These are phyloP conservation scores for Tanytarsus gracilentus DNA, from an alignment of 2,888 invertebrate genomes.

Conservation along the genomic window DNA sequence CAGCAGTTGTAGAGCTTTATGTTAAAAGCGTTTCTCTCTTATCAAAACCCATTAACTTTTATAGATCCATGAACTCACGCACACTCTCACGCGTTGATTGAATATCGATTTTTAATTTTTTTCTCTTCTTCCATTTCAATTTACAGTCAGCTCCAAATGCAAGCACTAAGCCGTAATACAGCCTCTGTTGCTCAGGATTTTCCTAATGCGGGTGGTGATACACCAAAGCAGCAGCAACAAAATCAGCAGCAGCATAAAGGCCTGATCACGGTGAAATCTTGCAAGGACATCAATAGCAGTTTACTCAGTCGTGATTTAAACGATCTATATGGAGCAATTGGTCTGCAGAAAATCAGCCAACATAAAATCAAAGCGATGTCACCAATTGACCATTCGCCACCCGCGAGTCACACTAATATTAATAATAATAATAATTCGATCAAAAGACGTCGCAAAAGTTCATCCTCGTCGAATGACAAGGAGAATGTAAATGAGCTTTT, in stretches of 20 bases:
- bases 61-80: constrained; percentile 29
- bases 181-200: constrained; percentile 50
- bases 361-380: constrained; percentile 27
- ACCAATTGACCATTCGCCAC: constrained; percentile 30
- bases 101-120: background rate
- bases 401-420: constrained; percentile 18
- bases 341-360: background rate
- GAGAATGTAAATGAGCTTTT: constrained; percentile 28
- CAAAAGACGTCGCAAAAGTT: constrained; percentile 29
- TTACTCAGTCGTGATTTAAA: constrained; percentile 21
- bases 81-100: constrained; percentile 18
- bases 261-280: background rate
- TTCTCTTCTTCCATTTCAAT: constrained; percentile 5
- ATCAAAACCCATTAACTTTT: constrained; percentile 17
- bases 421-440: background rate
- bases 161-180: constrained; percentile 44
- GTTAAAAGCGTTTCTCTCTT: constrained; percentile 39
- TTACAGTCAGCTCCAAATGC: constrained; percentile 44
- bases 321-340: constrained; percentile 18
- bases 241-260: constrained; percentile 1
- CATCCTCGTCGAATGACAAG: constrained; percentile 27
- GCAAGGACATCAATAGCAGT: constrained; percentile 3
- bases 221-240: background rate
- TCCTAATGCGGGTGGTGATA: constrained; percentile 54
- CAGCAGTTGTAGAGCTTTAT: constrained; percentile 34